Evolutionary conservation across 2,888 invertebrate species (phyloP).

Genomic region (Phaonia tiefii): DNA sequence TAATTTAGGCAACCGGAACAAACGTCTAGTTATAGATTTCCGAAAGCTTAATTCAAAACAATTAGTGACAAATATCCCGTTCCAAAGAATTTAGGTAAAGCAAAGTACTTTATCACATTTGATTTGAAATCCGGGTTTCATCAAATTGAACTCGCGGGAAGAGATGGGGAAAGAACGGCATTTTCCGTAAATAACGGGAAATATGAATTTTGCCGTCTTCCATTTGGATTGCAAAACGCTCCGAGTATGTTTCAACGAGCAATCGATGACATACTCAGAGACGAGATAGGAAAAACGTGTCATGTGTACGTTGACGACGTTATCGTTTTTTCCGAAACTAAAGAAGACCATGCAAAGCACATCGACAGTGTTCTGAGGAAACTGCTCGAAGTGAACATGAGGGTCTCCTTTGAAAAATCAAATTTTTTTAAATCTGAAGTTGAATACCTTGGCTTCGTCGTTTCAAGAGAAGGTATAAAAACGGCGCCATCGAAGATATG

Average conservation of each 20-base stretch:
- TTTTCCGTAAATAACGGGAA: constrained; percentile 50
- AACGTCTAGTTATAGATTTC: constrained; percentile 51
- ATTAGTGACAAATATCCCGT: constrained; percentile 48
- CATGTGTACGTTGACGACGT: constrained; percentile 45
- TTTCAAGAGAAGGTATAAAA: background rate
- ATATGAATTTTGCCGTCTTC: constrained; percentile 38
- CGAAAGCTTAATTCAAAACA: constrained; percentile 36
- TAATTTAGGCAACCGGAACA: constrained; percentile 44
- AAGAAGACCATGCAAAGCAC: too few species aligned
- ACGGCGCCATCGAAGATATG: background rate
- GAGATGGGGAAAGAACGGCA: constrained; percentile 40
- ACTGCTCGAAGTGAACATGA: constrained; percentile 33
- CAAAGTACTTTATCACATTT: constrained; percentile 39
- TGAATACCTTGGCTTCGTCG: too few species aligned
- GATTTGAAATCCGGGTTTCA: constrained; percentile 47
- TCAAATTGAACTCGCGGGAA: constrained; percentile 37
- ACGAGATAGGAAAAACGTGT: constrained; percentile 49
- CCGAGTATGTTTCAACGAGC: constrained; percentile 12
- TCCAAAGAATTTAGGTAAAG: constrained; percentile 44
- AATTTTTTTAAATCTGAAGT: too few species aligned
- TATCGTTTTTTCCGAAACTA: too few species aligned
- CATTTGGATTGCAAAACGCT: constrained; percentile 10
- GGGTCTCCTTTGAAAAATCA: constrained; percentile 19
- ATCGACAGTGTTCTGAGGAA: constrained; percentile 14
- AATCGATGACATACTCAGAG: constrained; percentile 40